Base-by-base conservation (phyloP, 2,888 invertebrate species). In the Lasioglossum morio region DNA sequence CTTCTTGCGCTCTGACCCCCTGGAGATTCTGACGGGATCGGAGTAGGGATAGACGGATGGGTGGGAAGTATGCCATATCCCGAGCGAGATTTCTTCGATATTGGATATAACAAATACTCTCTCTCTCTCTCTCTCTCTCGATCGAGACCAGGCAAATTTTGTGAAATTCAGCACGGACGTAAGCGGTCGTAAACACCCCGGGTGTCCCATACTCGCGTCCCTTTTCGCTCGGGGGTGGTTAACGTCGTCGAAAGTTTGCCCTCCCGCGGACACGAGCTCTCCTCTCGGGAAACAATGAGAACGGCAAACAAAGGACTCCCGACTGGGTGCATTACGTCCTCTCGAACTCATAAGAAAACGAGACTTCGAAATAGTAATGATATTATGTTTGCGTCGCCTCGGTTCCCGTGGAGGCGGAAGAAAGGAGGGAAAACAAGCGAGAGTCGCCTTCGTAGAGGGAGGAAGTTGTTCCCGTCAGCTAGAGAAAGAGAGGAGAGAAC, bases 361-460 rank as follows among this genome's bases (percentile, higher is more conserved):
- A 89, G 92, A 93, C 93, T 93, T 93, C 89, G 93, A 93, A 93
- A 94, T 94, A 92, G 93, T 93, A 94, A 94, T 93, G 94, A 94
- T 93, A 94, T 94, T 94, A 93, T 92, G 93, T 93, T 93, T 91
- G 92, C 90, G 90, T 85, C 90, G 88, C 88, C 88, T 82, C 76
- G 81, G 79, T 77, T 53, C 79, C 40, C 63, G 70, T 60, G 72
- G 75, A 77, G 57, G 79, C 66, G 75, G 46, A 72, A 60, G 37
- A n/a, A 77, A 34, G 48, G 34, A 76, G 72, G 53, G 40, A 74
- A 66, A 66, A 72, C 75, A 78, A 77, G 81, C 40, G 73, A 40
- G n/a, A n/a, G 69, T 4, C 66, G 60, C 19, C 19, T 19, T 66
- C 66, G 66, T 8, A 37, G 37, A 12, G 69, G 23, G 69, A 40